Conservation (phyloP, 2,888 invertebrate species). For the Drosophila vallismaia region DNA sequence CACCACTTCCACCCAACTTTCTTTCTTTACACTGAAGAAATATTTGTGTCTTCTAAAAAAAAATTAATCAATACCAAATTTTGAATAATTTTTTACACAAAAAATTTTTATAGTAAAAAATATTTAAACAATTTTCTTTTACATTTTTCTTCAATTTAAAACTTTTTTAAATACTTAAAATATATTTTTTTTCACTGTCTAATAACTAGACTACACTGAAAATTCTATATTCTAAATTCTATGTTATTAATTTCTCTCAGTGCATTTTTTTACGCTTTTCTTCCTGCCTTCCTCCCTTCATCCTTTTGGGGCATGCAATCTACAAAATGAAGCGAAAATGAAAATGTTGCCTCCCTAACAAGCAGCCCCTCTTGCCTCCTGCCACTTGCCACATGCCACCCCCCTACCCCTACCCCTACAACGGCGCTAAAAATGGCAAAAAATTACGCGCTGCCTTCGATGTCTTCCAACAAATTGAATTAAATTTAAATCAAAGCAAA, state of each 20-base stretch:
- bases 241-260: not conserved
- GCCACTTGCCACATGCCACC: too few relatives aligned
- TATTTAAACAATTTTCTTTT: not conserved
- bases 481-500: slow-evolving; percentile 79
- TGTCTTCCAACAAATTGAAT: slow-evolving; percentile 67
- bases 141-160: not conserved
- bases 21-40: not conserved
- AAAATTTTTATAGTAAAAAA: not conserved
- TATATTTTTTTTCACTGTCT: too few relatives aligned
- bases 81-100: too few relatives aligned
- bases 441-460: slow-evolving; percentile 21
- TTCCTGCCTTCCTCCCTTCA: not conserved
- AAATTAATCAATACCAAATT: too few relatives aligned
- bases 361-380: slow-evolving; percentile 1
- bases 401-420: too few relatives aligned
- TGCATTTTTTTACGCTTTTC: not conserved
- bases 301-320: slow-evolving; percentile 22
- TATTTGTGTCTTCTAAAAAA: not conserved
- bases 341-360: slow-evolving; percentile 40
- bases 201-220: too few relatives aligned
- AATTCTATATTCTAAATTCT: not conserved
- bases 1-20: slow-evolving; percentile 1
- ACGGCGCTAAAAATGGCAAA: slow-evolving; percentile 32
- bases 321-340: slow-evolving; percentile 51
- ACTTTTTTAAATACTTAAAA: not conserved